A percentile compares a stretch with the other conserved stretches of the same genome.
Evolutionary conservation across 2,888 invertebrate species (phyloP).

Genomic region (Synanthedon vespiformis): DNA sequence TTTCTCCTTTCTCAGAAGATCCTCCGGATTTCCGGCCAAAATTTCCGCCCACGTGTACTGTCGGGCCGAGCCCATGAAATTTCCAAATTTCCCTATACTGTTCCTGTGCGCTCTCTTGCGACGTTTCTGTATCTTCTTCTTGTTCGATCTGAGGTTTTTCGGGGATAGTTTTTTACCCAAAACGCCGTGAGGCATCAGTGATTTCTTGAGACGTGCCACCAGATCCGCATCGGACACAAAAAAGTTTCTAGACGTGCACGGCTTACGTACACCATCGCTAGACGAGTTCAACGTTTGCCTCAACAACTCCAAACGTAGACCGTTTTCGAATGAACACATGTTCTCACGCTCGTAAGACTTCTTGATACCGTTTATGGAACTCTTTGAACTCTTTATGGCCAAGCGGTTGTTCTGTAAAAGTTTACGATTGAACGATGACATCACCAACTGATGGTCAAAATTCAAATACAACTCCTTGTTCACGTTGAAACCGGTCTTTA

Average conservation of each 20-base stretch:
- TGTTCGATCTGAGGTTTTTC: slow-evolving; percentile 74
- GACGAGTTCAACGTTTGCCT: slow-evolving; percentile 54
- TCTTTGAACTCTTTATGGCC: slow-evolving; percentile 41
- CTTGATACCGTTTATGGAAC: slow-evolving; percentile 45
- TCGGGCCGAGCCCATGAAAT: slow-evolving; percentile 62
- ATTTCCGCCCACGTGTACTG: slow-evolving; percentile 78
- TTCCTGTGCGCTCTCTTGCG: slow-evolving; percentile 53
- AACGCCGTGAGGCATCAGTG: slow-evolving; percentile 60
- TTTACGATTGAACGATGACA: slow-evolving; percentile 40
- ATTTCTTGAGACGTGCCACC: slow-evolving; percentile 55
- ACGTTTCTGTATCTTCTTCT: slow-evolving; percentile 56
- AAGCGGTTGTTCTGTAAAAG: slow-evolving; percentile 43
- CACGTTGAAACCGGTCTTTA: slow-evolving; percentile 56
- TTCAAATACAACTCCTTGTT: slow-evolving; percentile 49
- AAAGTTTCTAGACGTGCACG: slow-evolving; percentile 57
- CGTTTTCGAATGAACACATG: slow-evolving; percentile 50
- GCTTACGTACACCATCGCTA: slow-evolving; percentile 57
- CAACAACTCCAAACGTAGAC: slow-evolving; percentile 52
- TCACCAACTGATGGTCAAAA: slow-evolving; percentile 47
- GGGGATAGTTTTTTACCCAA: slow-evolving; percentile 69
- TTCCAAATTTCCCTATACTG: slow-evolving; percentile 62
- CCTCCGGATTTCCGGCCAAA: slow-evolving; percentile 74
- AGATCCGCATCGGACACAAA: slow-evolving; percentile 61
- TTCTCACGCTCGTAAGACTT: slow-evolving; percentile 58
- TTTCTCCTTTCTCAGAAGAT: slow-evolving; percentile 68